Conservation (phyloP, 2,113 vertebrate genomes). For the Phaethon lepturus region DNA sequence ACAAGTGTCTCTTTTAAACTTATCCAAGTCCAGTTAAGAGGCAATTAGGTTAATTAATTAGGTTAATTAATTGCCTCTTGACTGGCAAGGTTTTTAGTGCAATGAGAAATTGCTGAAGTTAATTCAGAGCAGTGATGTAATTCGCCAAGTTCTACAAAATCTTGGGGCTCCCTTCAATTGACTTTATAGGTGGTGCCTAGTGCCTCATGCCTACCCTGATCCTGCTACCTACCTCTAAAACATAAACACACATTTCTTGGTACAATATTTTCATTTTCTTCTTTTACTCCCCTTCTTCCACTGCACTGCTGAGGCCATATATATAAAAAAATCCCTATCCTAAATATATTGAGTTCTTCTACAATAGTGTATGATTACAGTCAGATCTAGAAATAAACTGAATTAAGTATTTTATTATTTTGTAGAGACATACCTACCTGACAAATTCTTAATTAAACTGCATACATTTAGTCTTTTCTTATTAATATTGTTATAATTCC, state of each 20-base stretch:
- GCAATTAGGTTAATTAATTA: slow-evolving; percentile 20
- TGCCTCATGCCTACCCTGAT: background rate
- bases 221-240: background rate
- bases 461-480: background rate
- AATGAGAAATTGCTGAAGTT: background rate
- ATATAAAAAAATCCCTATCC: background rate
- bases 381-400: background rate
- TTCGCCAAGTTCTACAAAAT: background rate
- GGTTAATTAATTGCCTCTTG: slow-evolving; percentile 19
- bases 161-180: background rate
- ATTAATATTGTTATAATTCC: background rate
- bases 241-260: background rate
- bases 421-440: background rate
- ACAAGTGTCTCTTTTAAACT: slow-evolving; percentile 9
- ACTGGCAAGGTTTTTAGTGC: background rate
- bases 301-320: background rate
- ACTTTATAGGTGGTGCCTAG: background rate
- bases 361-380: background rate
- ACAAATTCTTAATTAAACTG: background rate
- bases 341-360: background rate
- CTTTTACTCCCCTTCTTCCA: background rate
- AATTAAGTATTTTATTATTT: background rate
- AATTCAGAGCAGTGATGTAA: background rate
- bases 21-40: background rate
- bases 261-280: background rate